Base-by-base conservation (phyloP, 2,888 invertebrate genomes). In the Nomada goodeniana region DNA sequence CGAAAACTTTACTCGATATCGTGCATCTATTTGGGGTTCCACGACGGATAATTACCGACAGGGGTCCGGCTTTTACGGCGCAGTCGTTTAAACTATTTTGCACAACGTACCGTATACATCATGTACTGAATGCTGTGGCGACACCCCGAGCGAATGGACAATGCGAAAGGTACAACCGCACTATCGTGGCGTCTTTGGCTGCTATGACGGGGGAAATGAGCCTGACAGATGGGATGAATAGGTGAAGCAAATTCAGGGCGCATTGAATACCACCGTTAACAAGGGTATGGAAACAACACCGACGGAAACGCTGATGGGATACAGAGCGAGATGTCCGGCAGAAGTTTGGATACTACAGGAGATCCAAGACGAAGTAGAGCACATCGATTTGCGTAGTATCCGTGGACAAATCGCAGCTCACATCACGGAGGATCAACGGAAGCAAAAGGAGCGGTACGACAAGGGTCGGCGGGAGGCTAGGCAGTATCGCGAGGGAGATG, bases 361-460 rank as follows among this genome's bases (percentile, higher is more conserved):
- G 10, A 10, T 36, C 1, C 67, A 68, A 26, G 18, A 1, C 13
- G 55, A 68, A 13, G n/a, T 68, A 3, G 20, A 42, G 3, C 36
- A 15, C 5, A 2, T 55, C 4, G 55, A 68, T 15, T 20, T 68
- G 15, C 18, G 11, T 9, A n/a, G 53, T 1, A 5, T 68, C 4
- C 5, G 44, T 1, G 18, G 55, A 15, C 20, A 53, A 36, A 36
- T 36, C 0, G 36, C 36, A 5, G 7, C 50, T 1, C 50, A 29
- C 1, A 61, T 61, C n/a, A 42, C 63, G 7, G 63, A 63, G 44
- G 64, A 64, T 50, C 47, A 64, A 11, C 44, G 26, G 7, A n/a
- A 47, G 23, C 64, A 50, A 5, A 64, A 64, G n/a, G 64, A 47
- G 15, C 23, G 20, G 11, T 64, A 64, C 23, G 64, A 64, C 10